Evolutionary conservation across 2,113 vertebrate species (phyloP).

Genomic region (Cyphomyrus plagiostoma): DNA sequence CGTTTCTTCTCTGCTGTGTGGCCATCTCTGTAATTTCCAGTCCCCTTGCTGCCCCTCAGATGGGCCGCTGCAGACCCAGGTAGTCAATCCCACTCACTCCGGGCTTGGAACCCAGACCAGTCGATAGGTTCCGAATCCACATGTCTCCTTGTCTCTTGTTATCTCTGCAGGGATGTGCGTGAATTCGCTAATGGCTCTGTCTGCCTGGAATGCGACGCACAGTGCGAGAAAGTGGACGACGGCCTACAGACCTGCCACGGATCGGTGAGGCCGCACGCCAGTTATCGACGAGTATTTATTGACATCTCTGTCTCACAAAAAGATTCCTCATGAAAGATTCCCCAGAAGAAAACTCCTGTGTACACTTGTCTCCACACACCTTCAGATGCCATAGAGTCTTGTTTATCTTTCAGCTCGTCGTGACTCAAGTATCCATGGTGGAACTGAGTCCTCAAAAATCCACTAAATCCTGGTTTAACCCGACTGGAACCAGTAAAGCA

Average conservation of each 20-base stretch:
- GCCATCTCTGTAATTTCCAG: neutral
- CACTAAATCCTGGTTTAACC: neutral
- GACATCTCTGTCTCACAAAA: neutral
- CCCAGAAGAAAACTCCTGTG: neutral
- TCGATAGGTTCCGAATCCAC: neutral
- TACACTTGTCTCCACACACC: neutral
- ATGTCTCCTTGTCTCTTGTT: constrained; percentile 16
- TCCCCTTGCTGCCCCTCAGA: neutral
- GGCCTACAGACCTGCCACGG: constrained; percentile 77
- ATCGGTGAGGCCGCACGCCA: constrained; percentile 64
- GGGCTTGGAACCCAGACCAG: neutral
- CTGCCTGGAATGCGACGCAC: constrained; percentile 85
- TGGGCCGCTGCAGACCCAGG: neutral
- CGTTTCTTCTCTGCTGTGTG: neutral
- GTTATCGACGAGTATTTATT: neutral
- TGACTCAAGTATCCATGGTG: neutral
- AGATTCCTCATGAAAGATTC: neutral
- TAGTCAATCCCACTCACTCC: neutral
- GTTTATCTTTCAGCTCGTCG: neutral
- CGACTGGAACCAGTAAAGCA: neutral
- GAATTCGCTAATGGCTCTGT: constrained; percentile 86
- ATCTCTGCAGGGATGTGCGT: constrained; percentile 71
- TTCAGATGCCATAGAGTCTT: neutral
- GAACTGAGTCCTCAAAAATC: neutral
- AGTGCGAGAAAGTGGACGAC: constrained; percentile 86